Evolutionary conservation across 2,888 invertebrate genomes (phyloP).

Genomic region (Helobdella robusta): DNA sequence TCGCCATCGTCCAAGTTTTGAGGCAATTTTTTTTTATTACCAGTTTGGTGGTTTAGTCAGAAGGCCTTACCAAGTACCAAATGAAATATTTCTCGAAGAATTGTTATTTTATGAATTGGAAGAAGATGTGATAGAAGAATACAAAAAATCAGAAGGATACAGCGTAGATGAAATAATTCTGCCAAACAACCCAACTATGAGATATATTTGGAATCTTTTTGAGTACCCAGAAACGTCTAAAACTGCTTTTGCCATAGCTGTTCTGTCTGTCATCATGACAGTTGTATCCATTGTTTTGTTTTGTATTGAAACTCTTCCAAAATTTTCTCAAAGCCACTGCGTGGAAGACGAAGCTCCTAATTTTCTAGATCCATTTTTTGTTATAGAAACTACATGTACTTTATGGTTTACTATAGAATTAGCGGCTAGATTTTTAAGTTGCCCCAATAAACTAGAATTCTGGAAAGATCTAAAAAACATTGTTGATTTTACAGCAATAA

Average conservation of each 20-base stretch:
- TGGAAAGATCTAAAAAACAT: conserved; percentile 51
- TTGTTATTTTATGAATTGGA: conserved; percentile 6
- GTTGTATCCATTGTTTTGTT: conserved; percentile 47
- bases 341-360: conserved; percentile 40
- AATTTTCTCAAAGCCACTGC: conserved; percentile 40
- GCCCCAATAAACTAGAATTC: conserved; percentile 50
- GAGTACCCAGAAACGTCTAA: conserved; percentile 48
- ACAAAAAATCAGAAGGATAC: conserved; percentile 34
- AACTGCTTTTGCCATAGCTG: conserved; percentile 44
- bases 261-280: conserved; percentile 46
- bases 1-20: conserved; percentile 6
- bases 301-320: conserved; percentile 47
- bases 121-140: neutral
- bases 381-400: conserved; percentile 51
- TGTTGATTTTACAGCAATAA: conserved; percentile 52
- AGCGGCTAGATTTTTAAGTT: conserved; percentile 48
- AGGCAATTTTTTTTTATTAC: conserved; percentile 4
- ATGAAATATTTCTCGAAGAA: conserved; percentile 9
- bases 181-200: conserved; percentile 41
- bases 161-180: conserved; percentile 41
- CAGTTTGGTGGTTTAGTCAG: neutral
- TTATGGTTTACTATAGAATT: conserved; percentile 53
- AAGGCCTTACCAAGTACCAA: conserved; percentile 1
- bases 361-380: conserved; percentile 49
- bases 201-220: conserved; percentile 47